These are phyloP conservation scores for Microctenopoma lineatum DNA, from an alignment of 2,797 vertebrate genomes.

Conservation along the genomic window DNA sequence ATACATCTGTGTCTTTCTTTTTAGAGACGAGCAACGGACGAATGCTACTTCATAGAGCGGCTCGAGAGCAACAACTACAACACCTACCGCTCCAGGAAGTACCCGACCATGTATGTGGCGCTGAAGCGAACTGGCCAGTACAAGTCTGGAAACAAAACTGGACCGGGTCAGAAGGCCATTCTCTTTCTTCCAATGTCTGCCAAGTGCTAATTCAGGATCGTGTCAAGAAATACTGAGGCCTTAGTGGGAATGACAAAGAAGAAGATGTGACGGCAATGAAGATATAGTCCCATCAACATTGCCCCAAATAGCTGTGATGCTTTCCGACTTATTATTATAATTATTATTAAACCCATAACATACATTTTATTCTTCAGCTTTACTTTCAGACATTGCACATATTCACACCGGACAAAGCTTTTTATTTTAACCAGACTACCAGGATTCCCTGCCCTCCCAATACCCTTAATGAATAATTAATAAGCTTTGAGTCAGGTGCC, in stretches of 20 bases:
- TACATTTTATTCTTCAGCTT: slow-evolving; percentile 41
- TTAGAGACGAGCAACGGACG: slow-evolving; percentile 94
- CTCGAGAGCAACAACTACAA: slow-evolving; percentile 99
- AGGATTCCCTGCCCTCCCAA: background rate
- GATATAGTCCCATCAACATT: slow-evolving; percentile 45
- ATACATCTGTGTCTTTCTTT: slow-evolving; percentile 38
- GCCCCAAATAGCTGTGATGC: slow-evolving; percentile 69
- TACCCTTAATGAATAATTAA: background rate
- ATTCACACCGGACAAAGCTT: background rate
- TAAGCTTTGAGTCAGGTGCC: background rate
- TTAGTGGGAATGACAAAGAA: slow-evolving; percentile 19
- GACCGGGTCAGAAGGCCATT: slow-evolving; percentile 97
- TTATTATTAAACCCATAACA: slow-evolving; percentile 28
- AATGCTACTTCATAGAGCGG: slow-evolving; percentile 95
- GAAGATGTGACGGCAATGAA: slow-evolving; percentile 69
- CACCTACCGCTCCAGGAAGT: slow-evolving; percentile 96
- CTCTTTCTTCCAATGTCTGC: slow-evolving; percentile 98
- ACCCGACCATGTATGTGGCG: slow-evolving; percentile 95
- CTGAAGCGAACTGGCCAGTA: slow-evolving; percentile 96
- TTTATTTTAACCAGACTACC: background rate
- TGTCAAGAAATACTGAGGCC: slow-evolving; percentile 10
- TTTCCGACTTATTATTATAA: slow-evolving; percentile 33
- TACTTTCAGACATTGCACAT: slow-evolving; percentile 22
- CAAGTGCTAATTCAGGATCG: slow-evolving; percentile 83
- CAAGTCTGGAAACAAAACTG: slow-evolving; percentile 93